Percentiles rank a stretch among this genome's conserved stretches.
phyloP scores from a whole-genome alignment of 2,797 vertebrate genomes.

The Sebastes cheni region DNA sequence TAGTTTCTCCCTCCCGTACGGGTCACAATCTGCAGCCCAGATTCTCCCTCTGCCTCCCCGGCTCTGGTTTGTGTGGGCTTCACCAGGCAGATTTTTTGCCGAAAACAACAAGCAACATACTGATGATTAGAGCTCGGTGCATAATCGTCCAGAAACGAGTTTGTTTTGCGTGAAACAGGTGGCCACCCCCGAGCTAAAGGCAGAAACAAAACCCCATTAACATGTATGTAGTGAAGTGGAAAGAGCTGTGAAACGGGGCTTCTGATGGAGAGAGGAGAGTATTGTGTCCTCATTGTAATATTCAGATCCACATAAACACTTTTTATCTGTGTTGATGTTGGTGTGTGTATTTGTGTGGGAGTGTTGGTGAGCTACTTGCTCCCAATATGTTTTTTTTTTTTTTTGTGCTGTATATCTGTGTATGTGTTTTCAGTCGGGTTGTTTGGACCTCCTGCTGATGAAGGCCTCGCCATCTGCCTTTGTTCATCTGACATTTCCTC shows the following conservation, averaged over 20 bases:
- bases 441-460: slow-evolving; percentile 49
- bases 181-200: slow-evolving; percentile 57
- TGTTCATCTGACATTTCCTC: slow-evolving; percentile 63
- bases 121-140: slow-evolving; percentile 45
- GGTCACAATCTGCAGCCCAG: slow-evolving; percentile 27
- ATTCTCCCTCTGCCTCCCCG: slow-evolving; percentile 2
- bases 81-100: slow-evolving; percentile 16
- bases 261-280: slow-evolving; percentile 4
- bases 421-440: neutral
- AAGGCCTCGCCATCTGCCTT: slow-evolving; percentile 42
- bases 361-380: neutral
- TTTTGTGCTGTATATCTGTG: neutral
- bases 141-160: slow-evolving; percentile 40
- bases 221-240: slow-evolving; percentile 48
- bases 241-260: slow-evolving; percentile 7
- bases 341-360: neutral
- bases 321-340: neutral
- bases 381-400: neutral
- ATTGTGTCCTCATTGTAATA: neutral
- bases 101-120: slow-evolving; percentile 28
- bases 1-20: neutral
- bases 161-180: slow-evolving; percentile 64
- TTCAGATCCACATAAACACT: no score
- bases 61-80: neutral
- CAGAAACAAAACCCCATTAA: slow-evolving; percentile 58